Base-by-base conservation (phyloP, 2,888 invertebrate genomes). In the Electrophaes corylata region DNA sequence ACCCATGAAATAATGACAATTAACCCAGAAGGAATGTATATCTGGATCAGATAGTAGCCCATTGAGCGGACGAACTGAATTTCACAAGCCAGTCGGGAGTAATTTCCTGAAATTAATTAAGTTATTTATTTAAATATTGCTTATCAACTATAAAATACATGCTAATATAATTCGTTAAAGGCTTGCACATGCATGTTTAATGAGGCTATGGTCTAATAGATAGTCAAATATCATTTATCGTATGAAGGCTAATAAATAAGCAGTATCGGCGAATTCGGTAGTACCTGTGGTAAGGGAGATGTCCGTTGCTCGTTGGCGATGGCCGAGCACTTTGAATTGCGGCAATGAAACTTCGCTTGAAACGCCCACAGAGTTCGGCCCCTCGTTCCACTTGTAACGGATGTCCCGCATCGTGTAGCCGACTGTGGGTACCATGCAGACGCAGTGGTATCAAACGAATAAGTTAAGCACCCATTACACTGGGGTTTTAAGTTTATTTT, bases 1-100 rank as follows among this genome's bases (percentile, higher is more conserved):
- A 98, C 98, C 98, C 98, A 98, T 76, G 97, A 98, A 93, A 98
- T 98, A 91, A 98, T 97, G 87, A 98, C 98, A 89, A 98, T 98
- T 91, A 98, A 94, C 85, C 97, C 97, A 91, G 98, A 98, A 80
- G 98, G 98, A 93, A 98, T 98, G 93, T 98, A 98, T 92, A 98
- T 98, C 94, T 98, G 98, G 92, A 98, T 98, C 88, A 98, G 94
- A 94, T 98, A 98, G 94, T 98, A 98, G 84, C 98, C 98, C 97
- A 98, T 98, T 79, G 98, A 98, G 72, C 98, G 95, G 75, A 98
- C 98, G 92, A 98, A 98, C 92, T 98, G 98, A 87, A 98, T 98
- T 93, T 97, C 97, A 91, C 98, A 98, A 75, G 97, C 97, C 94
- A 98, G 93, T 76, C 98, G 95, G 74, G 98, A 98, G 92, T 98